phyloP scores from a whole-genome alignment of 2,888 invertebrate species.

The Aphodius sticticus region DNA sequence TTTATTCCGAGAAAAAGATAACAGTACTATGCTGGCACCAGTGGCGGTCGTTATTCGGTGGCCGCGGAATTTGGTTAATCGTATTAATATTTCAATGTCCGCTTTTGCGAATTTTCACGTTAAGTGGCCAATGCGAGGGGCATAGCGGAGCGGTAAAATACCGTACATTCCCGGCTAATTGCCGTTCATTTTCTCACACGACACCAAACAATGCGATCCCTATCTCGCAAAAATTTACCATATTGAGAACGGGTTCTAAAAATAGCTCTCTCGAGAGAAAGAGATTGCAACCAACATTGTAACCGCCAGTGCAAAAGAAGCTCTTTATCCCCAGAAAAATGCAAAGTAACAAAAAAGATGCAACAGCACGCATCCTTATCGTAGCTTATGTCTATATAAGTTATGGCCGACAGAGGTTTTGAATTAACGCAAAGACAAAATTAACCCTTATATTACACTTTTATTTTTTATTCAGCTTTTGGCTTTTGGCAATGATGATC shows the following conservation, averaged over 20 bases:
- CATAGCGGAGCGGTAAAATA: background rate
- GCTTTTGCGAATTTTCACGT: background rate
- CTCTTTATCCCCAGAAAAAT: background rate
- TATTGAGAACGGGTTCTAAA: background rate
- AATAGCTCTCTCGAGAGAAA: background rate
- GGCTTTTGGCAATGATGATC: too few species aligned
- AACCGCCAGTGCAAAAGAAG: background rate
- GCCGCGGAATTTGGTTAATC: background rate
- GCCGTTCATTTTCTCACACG: background rate
- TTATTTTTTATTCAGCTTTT: too few species aligned
- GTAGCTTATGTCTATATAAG: background rate
- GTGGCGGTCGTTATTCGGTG: background rate
- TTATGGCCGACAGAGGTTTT: background rate
- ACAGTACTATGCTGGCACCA: background rate
- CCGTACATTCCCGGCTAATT: background rate
- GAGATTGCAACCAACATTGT: background rate
- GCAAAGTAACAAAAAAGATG: background rate
- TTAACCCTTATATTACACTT: background rate
- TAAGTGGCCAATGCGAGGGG: background rate
- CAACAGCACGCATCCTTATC: background rate
- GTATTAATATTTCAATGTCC: background rate
- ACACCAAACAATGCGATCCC: background rate
- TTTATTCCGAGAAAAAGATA: background rate
- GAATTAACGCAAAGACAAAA: background rate
- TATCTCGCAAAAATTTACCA: background rate